These are phyloP conservation scores for Lathamus discolor DNA, from an alignment of 2,113 vertebrate species.

Conservation along the genomic window DNA sequence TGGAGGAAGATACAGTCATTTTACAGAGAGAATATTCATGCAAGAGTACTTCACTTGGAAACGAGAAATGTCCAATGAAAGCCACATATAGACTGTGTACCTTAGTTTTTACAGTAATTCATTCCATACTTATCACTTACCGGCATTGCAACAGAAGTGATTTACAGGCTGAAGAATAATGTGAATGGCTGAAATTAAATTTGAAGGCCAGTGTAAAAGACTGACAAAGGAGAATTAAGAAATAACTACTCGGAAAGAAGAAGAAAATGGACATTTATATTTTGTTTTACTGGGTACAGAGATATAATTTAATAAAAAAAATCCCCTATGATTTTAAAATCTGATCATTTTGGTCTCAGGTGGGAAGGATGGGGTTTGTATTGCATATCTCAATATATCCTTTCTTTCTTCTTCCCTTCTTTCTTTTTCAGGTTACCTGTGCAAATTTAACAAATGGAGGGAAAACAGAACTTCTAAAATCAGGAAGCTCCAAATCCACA, in stretches of 20 bases:
- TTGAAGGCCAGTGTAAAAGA: neutral
- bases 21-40: neutral
- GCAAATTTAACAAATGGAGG: constrained; percentile 85
- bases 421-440: constrained; percentile 82
- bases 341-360: neutral
- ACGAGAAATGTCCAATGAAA: neutral
- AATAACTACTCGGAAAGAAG: neutral
- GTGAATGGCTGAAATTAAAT: neutral
- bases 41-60: neutral
- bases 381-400: neutral
- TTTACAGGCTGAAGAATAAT: neutral
- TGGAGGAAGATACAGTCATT: neutral
- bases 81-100: neutral
- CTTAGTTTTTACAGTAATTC: neutral
- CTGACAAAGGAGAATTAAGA: neutral
- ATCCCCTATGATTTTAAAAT: neutral
- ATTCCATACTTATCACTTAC: neutral
- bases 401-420: constrained; percentile 24
- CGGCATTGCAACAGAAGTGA: neutral
- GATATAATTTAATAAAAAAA: neutral
- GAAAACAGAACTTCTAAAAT: constrained; percentile 90
- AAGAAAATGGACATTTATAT: neutral
- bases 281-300: neutral
- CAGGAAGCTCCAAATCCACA: constrained; percentile 91
- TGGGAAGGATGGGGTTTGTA: neutral